phyloP scores from a whole-genome alignment of 2,888 invertebrate species.

The Vanessa cardui region DNA sequence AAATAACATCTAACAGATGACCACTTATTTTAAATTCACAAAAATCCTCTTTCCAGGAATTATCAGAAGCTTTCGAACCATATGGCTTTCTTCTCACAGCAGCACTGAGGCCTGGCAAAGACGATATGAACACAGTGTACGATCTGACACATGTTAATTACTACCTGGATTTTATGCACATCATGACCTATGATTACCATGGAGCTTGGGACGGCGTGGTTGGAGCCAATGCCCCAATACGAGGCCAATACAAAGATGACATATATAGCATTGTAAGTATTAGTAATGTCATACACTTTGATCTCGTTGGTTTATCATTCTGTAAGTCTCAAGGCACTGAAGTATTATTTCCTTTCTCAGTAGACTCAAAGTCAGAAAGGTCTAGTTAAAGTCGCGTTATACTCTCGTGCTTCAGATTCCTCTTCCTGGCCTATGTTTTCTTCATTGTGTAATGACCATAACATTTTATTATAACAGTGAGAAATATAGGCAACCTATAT shows the following conservation, averaged over 20 bases:
- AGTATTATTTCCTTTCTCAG: no score
- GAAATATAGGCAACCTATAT: no score
- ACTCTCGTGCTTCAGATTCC: no score
- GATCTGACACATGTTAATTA: slow-evolving; percentile 87
- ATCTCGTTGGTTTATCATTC: no score
- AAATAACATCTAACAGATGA: no score
- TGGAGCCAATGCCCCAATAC: slow-evolving; percentile 90
- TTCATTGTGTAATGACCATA: no score
- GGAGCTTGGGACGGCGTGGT: slow-evolving; percentile 90
- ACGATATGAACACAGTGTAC: slow-evolving; percentile 89
- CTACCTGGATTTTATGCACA: slow-evolving; percentile 88
- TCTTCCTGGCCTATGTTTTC: no score
- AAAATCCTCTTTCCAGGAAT: slow-evolving; percentile 79
- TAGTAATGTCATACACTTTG: neutral
- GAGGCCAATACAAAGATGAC: slow-evolving; percentile 74
- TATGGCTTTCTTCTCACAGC: slow-evolving; percentile 88
- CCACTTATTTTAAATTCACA: neutral
- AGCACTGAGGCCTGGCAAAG: slow-evolving; percentile 90
- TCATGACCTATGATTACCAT: slow-evolving; percentile 96
- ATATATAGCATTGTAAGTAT: slow-evolving; percentile 86
- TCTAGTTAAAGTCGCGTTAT: no score
- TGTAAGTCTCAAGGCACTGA: no score
- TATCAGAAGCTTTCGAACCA: slow-evolving; percentile 87
- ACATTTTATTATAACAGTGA: no score
- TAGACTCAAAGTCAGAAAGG: no score